These are phyloP conservation scores for Amiota communis DNA, from an alignment of 2,888 invertebrate genomes.

Conservation along the genomic window DNA sequence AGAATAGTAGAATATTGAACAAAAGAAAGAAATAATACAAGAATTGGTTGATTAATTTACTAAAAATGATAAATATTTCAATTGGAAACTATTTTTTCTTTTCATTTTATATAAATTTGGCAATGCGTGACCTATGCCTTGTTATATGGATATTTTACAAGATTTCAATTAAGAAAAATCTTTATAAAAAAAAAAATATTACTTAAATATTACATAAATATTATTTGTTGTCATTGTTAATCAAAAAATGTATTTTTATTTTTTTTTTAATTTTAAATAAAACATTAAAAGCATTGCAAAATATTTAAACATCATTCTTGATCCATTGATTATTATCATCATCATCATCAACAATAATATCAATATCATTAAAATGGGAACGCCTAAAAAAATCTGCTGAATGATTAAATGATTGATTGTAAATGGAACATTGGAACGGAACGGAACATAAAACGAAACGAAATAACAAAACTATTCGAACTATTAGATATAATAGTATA, in stretches of 20 bases:
- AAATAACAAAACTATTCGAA: too few species aligned
- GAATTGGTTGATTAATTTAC: too few species aligned
- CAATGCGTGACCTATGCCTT: slow-evolving; percentile 66
- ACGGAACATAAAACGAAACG: too few species aligned
- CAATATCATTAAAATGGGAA: too few species aligned
- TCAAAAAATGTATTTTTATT: not conserved
- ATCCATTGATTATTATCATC: slow-evolving; percentile 2
- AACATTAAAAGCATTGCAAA: slow-evolving; percentile 33
- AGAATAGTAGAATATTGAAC: too few species aligned
- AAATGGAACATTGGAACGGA: too few species aligned
- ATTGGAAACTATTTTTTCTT: slow-evolving; percentile 5
- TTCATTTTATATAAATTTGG: slow-evolving; percentile 42
- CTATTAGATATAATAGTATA: too few species aligned
- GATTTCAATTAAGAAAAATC: not conserved
- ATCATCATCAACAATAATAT: too few species aligned
- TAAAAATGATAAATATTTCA: not conserved
- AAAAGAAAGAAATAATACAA: too few species aligned
- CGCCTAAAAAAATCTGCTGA: slow-evolving; percentile 24
- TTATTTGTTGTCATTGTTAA: slow-evolving; percentile 3
- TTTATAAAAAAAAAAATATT: not conserved
- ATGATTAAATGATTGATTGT: too few species aligned
- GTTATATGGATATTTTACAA: slow-evolving; percentile 44
- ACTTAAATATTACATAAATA: slow-evolving; percentile 1
- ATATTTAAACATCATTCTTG: slow-evolving; percentile 26
- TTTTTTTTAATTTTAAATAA: slow-evolving; percentile 10